Percentiles rank a stretch among this genome's conserved stretches.
Evolutionary conservation across 2,113 vertebrate species (phyloP).

Genomic region (Mobula hypostoma): DNA sequence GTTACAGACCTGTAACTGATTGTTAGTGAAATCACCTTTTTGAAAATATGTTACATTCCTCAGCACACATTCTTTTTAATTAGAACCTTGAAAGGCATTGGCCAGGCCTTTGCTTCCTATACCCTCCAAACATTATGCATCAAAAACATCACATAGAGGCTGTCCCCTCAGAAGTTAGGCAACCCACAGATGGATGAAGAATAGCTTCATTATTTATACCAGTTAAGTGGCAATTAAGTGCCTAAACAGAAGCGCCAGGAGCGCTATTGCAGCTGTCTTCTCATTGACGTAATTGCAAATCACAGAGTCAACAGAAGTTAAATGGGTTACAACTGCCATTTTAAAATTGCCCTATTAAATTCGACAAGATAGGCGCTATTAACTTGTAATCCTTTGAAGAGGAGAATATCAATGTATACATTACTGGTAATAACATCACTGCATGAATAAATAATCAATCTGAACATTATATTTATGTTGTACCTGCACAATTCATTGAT

Average conservation of each 20-base stretch:
- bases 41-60: background rate
- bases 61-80: background rate
- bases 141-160: background rate
- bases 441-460: background rate
- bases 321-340: background rate
- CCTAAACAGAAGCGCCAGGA: background rate
- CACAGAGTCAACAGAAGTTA: background rate
- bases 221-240: constrained; percentile 20
- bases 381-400: background rate
- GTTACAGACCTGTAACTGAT: background rate
- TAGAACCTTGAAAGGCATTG: background rate
- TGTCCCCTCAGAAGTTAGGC: background rate
- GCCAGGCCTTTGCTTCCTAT: background rate
- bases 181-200: background rate
- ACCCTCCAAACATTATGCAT: background rate
- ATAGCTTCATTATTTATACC: background rate
- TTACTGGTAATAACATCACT: background rate
- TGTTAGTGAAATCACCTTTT: background rate
- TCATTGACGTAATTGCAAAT: background rate
- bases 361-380: background rate
- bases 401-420: background rate
- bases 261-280: background rate
- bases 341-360: constrained; percentile 8
- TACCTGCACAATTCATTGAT: background rate
- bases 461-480: background rate